Percentiles rank a stretch among this genome's conserved stretches.
phyloP scores from a whole-genome alignment of 2,113 vertebrate genomes.

The Chaetodon auriga region DNA sequence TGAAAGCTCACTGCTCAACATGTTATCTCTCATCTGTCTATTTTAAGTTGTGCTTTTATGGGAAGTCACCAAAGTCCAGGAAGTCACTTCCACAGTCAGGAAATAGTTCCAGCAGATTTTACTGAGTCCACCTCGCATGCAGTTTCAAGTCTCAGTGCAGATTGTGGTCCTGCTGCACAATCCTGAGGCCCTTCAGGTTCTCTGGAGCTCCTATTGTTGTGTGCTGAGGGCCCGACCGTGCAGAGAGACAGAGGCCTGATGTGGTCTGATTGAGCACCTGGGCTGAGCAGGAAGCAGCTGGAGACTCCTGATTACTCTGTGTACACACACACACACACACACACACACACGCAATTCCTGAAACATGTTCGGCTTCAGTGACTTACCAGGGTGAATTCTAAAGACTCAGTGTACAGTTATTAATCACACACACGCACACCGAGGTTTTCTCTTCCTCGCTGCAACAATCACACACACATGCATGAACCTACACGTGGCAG shows the following conservation, averaged over 20 bases:
- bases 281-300: conserved; percentile 75
- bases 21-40: no score
- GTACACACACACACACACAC: conserved; percentile 34
- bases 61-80: no score
- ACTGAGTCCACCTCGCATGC: neutral
- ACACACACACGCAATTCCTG: conserved; percentile 17
- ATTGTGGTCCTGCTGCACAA: neutral
- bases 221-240: conserved; percentile 11
- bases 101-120: no score
- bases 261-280: conserved; percentile 72
- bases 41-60: no score
- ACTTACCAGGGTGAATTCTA: conserved; percentile 27
- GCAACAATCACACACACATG: conserved; percentile 27
- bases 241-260: conserved; percentile 15
- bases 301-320: conserved; percentile 67
- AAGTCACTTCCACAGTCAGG: no score
- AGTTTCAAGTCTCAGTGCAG: neutral
- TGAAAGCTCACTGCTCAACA: no score
- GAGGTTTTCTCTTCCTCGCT: neutral
- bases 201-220: conserved; percentile 18
- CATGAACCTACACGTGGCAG: conserved; percentile 51
- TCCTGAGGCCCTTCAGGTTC: neutral
- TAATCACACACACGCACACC: conserved; percentile 26
- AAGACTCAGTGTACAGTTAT: conserved; percentile 41
- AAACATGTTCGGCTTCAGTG: conserved; percentile 37